These are phyloP conservation scores for Sphaerophoria taeniata DNA, from an alignment of 2,888 invertebrate genomes.

Conservation along the genomic window DNA sequence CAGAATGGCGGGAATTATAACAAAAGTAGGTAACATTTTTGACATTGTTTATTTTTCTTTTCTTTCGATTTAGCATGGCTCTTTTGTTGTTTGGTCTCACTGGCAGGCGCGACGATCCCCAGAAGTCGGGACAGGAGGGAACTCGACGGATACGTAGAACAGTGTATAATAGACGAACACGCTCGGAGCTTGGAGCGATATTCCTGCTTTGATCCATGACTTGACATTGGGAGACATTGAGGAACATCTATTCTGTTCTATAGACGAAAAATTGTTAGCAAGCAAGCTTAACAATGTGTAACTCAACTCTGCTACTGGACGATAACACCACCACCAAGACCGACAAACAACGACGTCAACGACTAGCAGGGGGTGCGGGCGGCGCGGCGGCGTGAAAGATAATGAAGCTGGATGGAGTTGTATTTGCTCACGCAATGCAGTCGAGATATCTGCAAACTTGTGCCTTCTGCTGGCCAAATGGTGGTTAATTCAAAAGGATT, in stretches of 20 bases:
- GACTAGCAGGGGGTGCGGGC: not conserved
- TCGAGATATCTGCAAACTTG: slow-evolving; percentile 5
- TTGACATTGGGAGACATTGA: slow-evolving; percentile 64
- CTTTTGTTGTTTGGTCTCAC: slow-evolving; percentile 64
- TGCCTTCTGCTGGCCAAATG: slow-evolving; percentile 36
- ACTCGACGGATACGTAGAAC: not conserved
- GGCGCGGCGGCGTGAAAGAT: slow-evolving; percentile 8
- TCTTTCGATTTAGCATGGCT: slow-evolving; percentile 43
- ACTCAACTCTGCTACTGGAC: slow-evolving; percentile 2
- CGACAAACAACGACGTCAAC: not conserved
- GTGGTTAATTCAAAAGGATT: slow-evolving; percentile 48
- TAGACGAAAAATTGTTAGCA: not conserved
- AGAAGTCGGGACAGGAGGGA: no score
- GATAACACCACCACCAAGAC: not conserved
- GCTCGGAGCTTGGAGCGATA: slow-evolving; percentile 48
- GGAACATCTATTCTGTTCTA: slow-evolving; percentile 35
- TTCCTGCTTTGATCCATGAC: slow-evolving; percentile 63
- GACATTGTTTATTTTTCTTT: slow-evolving; percentile 23
- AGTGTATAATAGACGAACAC: slow-evolving; percentile 58
- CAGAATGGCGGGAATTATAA: slow-evolving; percentile 63
- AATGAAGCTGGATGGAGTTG: slow-evolving; percentile 29
- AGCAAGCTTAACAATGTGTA: slow-evolving; percentile 8
- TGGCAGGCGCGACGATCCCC: slow-evolving; percentile 26
- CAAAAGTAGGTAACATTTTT: slow-evolving; percentile 70
- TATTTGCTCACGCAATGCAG: slow-evolving; percentile 69